Conservation (phyloP, 2,888 invertebrate species). For the Latrodectus elegans region DNA sequence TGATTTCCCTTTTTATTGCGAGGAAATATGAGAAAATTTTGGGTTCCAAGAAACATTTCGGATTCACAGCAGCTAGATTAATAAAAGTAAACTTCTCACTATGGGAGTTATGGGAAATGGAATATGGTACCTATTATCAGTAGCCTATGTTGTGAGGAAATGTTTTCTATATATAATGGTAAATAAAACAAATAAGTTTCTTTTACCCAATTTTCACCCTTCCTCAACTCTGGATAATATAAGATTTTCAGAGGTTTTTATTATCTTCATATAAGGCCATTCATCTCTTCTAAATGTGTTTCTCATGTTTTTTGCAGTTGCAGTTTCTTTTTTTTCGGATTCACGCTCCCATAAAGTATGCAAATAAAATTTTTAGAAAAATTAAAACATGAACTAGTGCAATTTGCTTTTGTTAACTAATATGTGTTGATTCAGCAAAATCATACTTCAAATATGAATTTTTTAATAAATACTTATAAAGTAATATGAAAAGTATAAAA, state of each 20-base stretch:
- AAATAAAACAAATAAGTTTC: conserved; percentile 31
- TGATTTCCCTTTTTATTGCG: conserved; percentile 53
- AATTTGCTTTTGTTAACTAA: too few relatives aligned
- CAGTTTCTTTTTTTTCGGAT: not conserved
- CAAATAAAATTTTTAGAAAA: too few relatives aligned
- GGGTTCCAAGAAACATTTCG: conserved; percentile 23
- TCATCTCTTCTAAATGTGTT: not conserved
- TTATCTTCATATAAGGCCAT: not conserved
- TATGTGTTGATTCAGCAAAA: too few relatives aligned
- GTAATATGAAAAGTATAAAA: too few relatives aligned
- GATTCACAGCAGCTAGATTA: conserved; percentile 38
- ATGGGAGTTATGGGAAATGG: conserved; percentile 33
- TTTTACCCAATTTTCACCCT: conserved; percentile 11
- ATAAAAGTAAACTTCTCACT: conserved; percentile 36
- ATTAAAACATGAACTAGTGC: too few relatives aligned
- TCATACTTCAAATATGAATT: too few relatives aligned
- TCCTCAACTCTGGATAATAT: not conserved
- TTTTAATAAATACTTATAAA: too few relatives aligned
- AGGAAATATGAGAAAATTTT: conserved; percentile 51
- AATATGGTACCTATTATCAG: conserved; percentile 36
- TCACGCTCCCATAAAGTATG: too few relatives aligned
- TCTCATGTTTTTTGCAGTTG: not conserved
- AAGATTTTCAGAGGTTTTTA: not conserved
- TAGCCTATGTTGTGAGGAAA: conserved; percentile 1
- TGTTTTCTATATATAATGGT: conserved; percentile 36